Evolutionary conservation across 2,113 vertebrate species (phyloP).

Genomic region (Triplophysa rosa): DNA sequence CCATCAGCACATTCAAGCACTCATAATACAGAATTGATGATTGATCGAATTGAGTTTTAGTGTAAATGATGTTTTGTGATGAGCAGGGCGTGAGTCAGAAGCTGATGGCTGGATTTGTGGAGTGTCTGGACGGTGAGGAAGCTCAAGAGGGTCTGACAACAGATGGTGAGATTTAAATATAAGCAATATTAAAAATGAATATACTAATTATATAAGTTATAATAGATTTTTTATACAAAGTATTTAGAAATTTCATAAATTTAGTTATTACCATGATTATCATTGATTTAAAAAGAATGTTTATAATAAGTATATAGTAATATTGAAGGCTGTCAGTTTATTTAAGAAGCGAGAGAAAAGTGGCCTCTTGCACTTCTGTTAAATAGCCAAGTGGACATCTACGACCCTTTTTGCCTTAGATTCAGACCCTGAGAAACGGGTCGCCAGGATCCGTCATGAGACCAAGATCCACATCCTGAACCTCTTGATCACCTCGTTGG

Average conservation of each 20-base stretch:
- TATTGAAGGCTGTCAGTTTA: neutral
- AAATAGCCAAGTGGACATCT: neutral
- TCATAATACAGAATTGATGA: too few species aligned
- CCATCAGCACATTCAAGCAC: neutral
- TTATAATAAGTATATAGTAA: neutral
- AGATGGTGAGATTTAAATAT: constrained; percentile 77
- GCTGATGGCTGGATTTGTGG: constrained; percentile 96
- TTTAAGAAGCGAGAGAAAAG: too few species aligned
- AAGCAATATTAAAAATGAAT: neutral
- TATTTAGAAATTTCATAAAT: too few species aligned
- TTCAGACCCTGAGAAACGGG: constrained; percentile 77
- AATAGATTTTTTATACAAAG: too few species aligned
- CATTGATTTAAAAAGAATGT: too few species aligned
- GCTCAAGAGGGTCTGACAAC: constrained; percentile 83
- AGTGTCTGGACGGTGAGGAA: constrained; percentile 93
- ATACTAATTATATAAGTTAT: too few species aligned
- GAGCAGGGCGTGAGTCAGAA: constrained; percentile 87
- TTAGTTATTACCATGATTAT: too few species aligned
- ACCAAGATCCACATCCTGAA: constrained; percentile 96
- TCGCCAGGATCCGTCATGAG: constrained; percentile 83
- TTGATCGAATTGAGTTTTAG: neutral
- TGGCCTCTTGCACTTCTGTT: neutral
- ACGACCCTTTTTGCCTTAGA: constrained; percentile 52
- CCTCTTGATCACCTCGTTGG: constrained; percentile 93
- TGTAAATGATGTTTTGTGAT: constrained; percentile 15